Evolutionary conservation across 2,888 invertebrate species (phyloP).

Genomic region (Phaonia tiefii): DNA sequence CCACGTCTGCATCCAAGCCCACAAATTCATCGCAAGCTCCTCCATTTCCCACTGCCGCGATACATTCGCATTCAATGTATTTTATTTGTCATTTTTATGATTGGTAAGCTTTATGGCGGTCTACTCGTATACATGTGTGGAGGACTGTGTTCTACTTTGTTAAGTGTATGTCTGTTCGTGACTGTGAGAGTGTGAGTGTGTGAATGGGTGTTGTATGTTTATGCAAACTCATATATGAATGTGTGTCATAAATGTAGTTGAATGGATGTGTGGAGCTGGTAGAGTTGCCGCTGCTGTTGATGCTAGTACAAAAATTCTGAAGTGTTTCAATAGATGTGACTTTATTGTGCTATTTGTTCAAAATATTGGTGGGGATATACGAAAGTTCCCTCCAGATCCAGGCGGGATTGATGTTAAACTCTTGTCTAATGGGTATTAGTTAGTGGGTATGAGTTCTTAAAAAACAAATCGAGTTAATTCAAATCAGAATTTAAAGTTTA

Average conservation of each 20-base stretch:
- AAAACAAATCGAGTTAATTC: too few relatives aligned
- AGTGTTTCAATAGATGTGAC: conserved; percentile 18
- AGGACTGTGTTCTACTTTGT: too few relatives aligned
- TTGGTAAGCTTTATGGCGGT: conserved; percentile 55
- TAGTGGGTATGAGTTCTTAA: too few relatives aligned
- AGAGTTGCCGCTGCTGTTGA: background rate
- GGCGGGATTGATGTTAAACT: too few relatives aligned
- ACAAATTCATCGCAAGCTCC: background rate
- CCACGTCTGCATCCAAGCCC: too few relatives aligned
- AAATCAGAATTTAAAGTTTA: too few relatives aligned
- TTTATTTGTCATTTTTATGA: conserved; percentile 63
- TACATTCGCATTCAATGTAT: conserved; percentile 45
- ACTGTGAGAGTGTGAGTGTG: background rate
- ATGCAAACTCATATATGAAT: background rate
- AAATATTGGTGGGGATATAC: background rate
- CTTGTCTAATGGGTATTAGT: too few relatives aligned
- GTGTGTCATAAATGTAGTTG: conserved; percentile 20
- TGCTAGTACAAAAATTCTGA: conserved; percentile 11
- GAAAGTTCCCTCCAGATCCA: too few relatives aligned
- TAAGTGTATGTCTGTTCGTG: background rate
- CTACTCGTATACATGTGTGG: background rate
- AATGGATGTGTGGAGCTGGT: conserved; percentile 11
- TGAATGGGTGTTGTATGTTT: background rate
- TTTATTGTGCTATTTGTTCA: background rate
- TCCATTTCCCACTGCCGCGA: conserved; percentile 15